phyloP scores from a whole-genome alignment of 1,140 invertebrate genomes.

The Leptoteleia sp. region DNA sequence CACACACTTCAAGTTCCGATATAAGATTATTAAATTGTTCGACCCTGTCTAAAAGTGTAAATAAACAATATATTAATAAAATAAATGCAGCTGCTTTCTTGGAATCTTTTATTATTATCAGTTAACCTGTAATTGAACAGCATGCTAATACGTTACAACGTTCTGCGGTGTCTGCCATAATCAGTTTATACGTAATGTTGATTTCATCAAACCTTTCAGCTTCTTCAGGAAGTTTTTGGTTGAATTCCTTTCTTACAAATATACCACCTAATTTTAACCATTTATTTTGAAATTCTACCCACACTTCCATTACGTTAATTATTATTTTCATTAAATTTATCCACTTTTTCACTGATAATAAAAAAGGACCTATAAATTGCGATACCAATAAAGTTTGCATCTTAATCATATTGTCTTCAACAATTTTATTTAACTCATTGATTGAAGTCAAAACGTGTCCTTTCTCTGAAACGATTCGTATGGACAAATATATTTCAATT shows the following conservation, averaged over 20 bases:
- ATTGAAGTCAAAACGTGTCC: conserved; percentile 89
- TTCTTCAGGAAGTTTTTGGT: conserved; percentile 90
- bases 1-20: conserved; percentile 90
- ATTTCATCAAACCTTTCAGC: conserved; percentile 94
- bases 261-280: conserved; percentile 96
- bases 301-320: conserved; percentile 91
- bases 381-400: conserved; percentile 95
- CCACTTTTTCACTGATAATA: conserved; percentile 90
- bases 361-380: conserved; percentile 93
- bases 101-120: too few species aligned
- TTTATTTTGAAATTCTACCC: conserved; percentile 91
- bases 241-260: conserved; percentile 92
- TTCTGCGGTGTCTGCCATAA: conserved; percentile 91
- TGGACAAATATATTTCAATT: conserved; percentile 1
- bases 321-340: conserved; percentile 89
- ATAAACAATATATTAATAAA: background rate
- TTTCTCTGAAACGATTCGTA: conserved; percentile 74
- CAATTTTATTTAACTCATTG: conserved; percentile 89
- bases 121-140: too few species aligned
- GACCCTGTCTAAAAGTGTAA: conserved; percentile 82
- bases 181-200: conserved; percentile 89
- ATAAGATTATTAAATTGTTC: conserved; percentile 87
- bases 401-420: conserved; percentile 94
- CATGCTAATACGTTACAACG: conserved; percentile 88
- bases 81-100: conserved; percentile 73